phyloP scores from a whole-genome alignment of 2,113 vertebrate genomes.

The Megaceryle maxima region DNA sequence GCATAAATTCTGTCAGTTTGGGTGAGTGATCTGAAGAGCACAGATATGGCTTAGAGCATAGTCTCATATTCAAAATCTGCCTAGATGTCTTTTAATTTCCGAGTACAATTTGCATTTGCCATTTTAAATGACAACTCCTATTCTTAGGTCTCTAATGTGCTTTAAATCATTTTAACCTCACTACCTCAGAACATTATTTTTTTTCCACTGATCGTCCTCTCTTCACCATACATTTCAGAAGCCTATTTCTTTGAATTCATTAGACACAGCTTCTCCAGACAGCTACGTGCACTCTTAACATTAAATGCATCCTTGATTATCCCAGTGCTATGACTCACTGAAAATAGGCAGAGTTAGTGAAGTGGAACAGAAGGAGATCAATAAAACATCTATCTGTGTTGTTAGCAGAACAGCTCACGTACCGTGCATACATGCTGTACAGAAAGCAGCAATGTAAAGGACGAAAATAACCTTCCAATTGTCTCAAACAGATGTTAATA shows the following conservation, averaged over 20 bases:
- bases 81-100: background rate
- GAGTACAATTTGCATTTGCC: background rate
- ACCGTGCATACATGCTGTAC: background rate
- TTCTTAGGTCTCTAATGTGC: background rate
- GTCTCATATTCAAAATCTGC: background rate
- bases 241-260: background rate
- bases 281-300: background rate
- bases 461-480: background rate
- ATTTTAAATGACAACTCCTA: background rate
- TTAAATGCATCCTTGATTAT: background rate
- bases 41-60: background rate
- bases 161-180: background rate
- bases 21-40: background rate
- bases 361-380: slow-evolving; percentile 5
- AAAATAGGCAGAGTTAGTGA: background rate
- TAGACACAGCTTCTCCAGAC: background rate
- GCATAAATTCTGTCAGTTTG: background rate
- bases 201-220: background rate
- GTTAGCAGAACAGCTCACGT: background rate
- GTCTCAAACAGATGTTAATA: background rate
- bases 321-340: background rate
- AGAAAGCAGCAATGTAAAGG: background rate
- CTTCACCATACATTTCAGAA: background rate
- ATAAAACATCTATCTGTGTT: slow-evolving; percentile 3
- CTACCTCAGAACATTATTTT: background rate